A percentile compares a stretch with the other conserved stretches of the same genome.
phyloP scores from a whole-genome alignment of 2,113 vertebrate species.

The Malurus elegans region DNA sequence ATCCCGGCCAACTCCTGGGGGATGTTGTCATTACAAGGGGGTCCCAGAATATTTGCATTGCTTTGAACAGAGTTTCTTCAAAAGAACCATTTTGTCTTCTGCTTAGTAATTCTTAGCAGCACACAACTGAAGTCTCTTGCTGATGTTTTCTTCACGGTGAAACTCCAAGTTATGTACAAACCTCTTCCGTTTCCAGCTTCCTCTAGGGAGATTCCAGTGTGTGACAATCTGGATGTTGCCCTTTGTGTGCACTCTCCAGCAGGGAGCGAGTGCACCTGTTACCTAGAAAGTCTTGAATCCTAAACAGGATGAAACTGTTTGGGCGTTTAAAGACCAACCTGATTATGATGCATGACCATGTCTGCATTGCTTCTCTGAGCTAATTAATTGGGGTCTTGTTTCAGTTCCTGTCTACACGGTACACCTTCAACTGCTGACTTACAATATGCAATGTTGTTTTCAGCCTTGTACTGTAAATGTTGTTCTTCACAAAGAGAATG shows the following conservation, averaged over 20 bases:
- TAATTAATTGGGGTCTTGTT: conserved; percentile 40
- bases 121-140: conserved; percentile 1
- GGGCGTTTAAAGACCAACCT: neutral
- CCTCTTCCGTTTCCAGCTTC: neutral
- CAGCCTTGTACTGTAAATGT: conserved; percentile 64
- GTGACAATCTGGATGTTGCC: neutral
- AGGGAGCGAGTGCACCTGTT: neutral
- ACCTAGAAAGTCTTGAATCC: conserved; percentile 18
- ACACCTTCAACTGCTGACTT: conserved; percentile 58
- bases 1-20: neutral
- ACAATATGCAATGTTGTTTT: conserved; percentile 65
- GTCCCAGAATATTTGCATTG: neutral
- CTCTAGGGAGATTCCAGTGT: conserved; percentile 22
- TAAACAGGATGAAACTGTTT: conserved; percentile 9
- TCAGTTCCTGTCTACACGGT: conserved; percentile 55
- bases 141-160: neutral
- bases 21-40: neutral
- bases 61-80: conserved; percentile 17
- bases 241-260: neutral
- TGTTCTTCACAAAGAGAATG: conserved; percentile 57
- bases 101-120: conserved; percentile 4
- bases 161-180: neutral
- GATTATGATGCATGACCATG: neutral
- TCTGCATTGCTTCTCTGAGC: neutral
- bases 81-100: neutral